Conservation (phyloP, 2,888 invertebrate species). For the Spicauda simplicius region DNA sequence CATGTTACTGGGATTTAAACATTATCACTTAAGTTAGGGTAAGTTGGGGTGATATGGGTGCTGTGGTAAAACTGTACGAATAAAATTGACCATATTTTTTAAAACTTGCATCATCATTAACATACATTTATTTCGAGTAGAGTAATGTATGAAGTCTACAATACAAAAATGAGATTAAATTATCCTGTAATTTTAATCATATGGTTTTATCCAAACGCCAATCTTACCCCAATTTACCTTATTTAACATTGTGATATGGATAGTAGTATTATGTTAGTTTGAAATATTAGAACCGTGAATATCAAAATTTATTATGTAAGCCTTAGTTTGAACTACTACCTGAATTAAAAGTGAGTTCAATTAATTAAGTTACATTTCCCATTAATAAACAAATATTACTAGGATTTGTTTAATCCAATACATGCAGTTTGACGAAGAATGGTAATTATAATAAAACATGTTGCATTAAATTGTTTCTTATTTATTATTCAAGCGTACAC, state of each 20-base stretch:
- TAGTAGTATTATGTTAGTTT: conserved; percentile 43
- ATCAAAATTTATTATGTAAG: conserved; percentile 42
- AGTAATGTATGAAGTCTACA: too few species aligned
- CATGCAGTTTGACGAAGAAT: conserved; percentile 63
- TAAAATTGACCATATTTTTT: too few species aligned
- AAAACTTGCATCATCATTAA: too few species aligned
- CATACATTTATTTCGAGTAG: too few species aligned
- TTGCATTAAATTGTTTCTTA: conserved; percentile 58
- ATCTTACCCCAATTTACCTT: too few species aligned
- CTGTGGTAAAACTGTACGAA: too few species aligned
- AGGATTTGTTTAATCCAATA: conserved; percentile 59
- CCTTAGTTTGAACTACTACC: conserved; percentile 29
- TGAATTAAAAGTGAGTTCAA: conserved; percentile 25
- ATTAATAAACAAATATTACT: conserved; percentile 54
- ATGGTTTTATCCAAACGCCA: too few species aligned
- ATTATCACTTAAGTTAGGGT: conserved; percentile 41
- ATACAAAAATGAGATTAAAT: too few species aligned
- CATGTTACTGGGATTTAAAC: conserved; percentile 33
- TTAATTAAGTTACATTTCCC: conserved; percentile 52
- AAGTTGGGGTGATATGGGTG: too few species aligned
- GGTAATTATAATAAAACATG: conserved; percentile 71
- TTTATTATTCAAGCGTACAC: not conserved
- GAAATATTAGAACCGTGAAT: conserved; percentile 44
- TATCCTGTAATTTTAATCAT: too few species aligned
- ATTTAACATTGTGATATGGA: conserved; percentile 54